Percentiles rank a stretch among this genome's conserved stretches.
These are phyloP conservation scores for Macrophya alboannulata DNA, from an alignment of 2,888 invertebrate species.

Conservation along the genomic window DNA sequence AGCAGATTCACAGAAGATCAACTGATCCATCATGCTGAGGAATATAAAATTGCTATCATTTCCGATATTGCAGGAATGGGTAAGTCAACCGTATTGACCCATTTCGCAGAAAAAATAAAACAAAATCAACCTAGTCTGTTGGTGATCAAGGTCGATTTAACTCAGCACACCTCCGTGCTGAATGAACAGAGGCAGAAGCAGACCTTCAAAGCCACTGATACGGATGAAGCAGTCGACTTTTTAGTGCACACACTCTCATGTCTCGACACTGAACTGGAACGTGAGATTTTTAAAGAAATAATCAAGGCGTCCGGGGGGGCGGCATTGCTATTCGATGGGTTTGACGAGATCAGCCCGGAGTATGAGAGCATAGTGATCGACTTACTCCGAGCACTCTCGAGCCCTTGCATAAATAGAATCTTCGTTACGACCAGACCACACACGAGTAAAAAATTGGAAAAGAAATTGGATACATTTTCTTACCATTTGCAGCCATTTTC, in stretches of 20 bases:
- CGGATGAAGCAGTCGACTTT: background rate
- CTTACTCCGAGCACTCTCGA: background rate
- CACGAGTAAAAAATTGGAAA: background rate
- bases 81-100: background rate
- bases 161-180: background rate
- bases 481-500: background rate
- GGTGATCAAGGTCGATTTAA: background rate
- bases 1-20: background rate
- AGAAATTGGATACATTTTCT: background rate
- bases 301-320: too few relatives aligned
- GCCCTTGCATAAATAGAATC: background rate
- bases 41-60: background rate
- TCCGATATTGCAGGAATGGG: conserved; percentile 5
- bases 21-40: background rate
- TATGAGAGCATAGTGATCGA: background rate
- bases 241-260: background rate
- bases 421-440: background rate
- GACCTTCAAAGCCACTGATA: background rate
- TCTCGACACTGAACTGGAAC: too few relatives aligned
- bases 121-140: background rate
- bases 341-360: background rate
- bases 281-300: too few relatives aligned
- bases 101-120: background rate
- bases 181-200: background rate
- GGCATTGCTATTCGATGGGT: too few relatives aligned